Percentiles rank a stretch among this genome's conserved stretches.
Evolutionary conservation across 2,888 invertebrate genomes (phyloP).

Genomic region (Plebejus argus): DNA sequence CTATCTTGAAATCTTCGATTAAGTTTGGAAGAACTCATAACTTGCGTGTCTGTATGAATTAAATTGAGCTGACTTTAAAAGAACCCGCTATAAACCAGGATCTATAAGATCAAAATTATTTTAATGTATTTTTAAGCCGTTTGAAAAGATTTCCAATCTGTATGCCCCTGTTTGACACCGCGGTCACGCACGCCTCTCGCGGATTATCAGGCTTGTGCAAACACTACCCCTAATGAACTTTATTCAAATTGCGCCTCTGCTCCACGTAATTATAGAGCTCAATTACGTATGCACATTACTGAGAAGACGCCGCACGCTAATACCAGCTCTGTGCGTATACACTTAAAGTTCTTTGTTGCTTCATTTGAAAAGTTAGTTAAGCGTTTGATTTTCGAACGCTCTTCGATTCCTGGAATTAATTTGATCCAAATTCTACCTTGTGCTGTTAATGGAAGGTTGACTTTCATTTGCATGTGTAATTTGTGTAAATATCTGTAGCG

Average conservation of each 20-base stretch:
- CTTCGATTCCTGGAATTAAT: slow-evolving; percentile 33
- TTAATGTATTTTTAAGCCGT: slow-evolving; percentile 22
- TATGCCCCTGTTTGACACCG: slow-evolving; percentile 53
- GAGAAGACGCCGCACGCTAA: not conserved
- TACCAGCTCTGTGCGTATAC: not conserved
- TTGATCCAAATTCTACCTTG: slow-evolving; percentile 45
- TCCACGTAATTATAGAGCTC: slow-evolving; percentile 44
- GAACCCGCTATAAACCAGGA: not conserved
- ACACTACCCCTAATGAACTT: slow-evolving; percentile 59
- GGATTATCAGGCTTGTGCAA: slow-evolving; percentile 67
- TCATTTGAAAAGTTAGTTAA: slow-evolving; percentile 38
- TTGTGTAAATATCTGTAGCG: slow-evolving; percentile 45
- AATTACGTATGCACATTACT: slow-evolving; percentile 39
- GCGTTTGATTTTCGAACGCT: slow-evolving; percentile 45
- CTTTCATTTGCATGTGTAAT: slow-evolving; percentile 45
- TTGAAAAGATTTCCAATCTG: slow-evolving; percentile 56
- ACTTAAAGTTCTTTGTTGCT: not conserved
- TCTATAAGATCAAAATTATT: not conserved
- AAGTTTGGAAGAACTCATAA: not conserved
- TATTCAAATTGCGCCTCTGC: slow-evolving; percentile 57
- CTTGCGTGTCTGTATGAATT: not conserved
- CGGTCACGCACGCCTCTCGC: slow-evolving; percentile 63
- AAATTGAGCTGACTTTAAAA: not conserved
- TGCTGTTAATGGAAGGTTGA: slow-evolving; percentile 43
- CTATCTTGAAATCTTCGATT: too few species aligned